Base-by-base conservation (phyloP, 2,888 invertebrate species). In the Endomychus coccineus region DNA sequence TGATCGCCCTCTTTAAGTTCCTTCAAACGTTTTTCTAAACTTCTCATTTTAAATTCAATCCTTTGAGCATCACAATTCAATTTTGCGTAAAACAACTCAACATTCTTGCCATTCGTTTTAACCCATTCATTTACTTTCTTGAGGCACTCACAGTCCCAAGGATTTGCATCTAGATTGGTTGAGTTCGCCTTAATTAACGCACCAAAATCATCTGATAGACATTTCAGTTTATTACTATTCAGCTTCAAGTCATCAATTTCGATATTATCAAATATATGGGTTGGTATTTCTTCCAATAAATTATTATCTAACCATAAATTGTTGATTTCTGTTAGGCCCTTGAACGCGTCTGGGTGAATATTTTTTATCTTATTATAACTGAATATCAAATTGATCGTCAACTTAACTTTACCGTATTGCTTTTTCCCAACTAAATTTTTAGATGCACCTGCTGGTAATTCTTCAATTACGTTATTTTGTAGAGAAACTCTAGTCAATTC, bases 231-330 rank as follows among this genome's bases (percentile, higher is more conserved):
- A 40, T 58, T 58, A 15, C 44, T 31, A 32, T 49, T 45, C 4
- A 58, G 16, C 31, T 52, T 36, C 31, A 58, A 42, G 37, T 52
- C 51, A 12, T 43, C 41, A 5, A 56, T 39, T 4, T 45, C 24
- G 2, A 52, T 39, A 3, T 40, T 37, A 4, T 46, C 29, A n/a
- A 55, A 40, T 4, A 51, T 34, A 30, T 48, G 41, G 12, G 40
- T 46, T 4, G 40, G 32, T 30, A 52, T 49, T 6, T 34, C 34
- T 10, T 46, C 42, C 19, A 58, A 28, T 21, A 42, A 29, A 27
- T 58, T 58, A 25, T 54, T 39, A 35, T 56, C 55, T 27, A 58
- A 34, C 55, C 55, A 56, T 25, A 58, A 42, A 34, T 55, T 49
- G 21, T 55, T 52, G 10, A 58, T 45, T 34, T 44, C 44, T n/a